A percentile compares a stretch with the other conserved stretches of the same genome.
These are phyloP conservation scores for Machimus rusticus DNA, from an alignment of 2,888 invertebrate species.

Conservation along the genomic window DNA sequence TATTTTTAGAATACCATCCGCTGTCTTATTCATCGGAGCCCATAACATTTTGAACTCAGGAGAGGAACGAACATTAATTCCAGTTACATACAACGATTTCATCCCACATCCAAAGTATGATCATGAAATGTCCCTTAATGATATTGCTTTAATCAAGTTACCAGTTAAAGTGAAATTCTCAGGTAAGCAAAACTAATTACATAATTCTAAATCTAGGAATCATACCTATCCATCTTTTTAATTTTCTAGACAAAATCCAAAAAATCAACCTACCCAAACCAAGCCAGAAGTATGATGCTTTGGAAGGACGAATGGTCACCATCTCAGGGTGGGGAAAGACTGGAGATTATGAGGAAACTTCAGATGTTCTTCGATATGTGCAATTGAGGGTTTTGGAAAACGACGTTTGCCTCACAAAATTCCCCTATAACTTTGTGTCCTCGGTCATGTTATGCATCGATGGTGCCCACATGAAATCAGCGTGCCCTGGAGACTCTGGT, in stretches of 20 bases:
- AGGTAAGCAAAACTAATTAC: conserved; percentile 51
- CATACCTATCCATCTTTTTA: background rate
- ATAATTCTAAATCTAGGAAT: too few relatives aligned
- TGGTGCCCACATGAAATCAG: background rate
- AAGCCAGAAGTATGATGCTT: background rate
- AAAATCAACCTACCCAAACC: conserved; percentile 58
- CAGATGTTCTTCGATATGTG: conserved; percentile 58
- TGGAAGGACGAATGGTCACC: conserved; percentile 53
- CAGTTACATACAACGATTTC: conserved; percentile 56
- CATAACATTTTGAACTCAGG: conserved; percentile 59
- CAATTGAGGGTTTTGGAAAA: conserved; percentile 52
- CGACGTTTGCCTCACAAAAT: conserved; percentile 53
- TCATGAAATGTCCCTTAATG: conserved; percentile 57
- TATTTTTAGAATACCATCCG: conserved; percentile 55
- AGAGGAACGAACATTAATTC: conserved; percentile 60
- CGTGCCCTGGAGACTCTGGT: background rate
- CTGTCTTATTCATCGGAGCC: conserved; percentile 59
- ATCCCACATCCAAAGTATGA: conserved; percentile 60
- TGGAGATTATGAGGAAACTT: conserved; percentile 48
- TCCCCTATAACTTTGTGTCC: conserved; percentile 52
- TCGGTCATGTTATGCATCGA: conserved; percentile 54
- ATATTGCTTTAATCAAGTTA: conserved; percentile 58
- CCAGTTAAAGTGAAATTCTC: conserved; percentile 58
- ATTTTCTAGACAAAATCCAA: conserved; percentile 59
- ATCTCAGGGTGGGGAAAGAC: conserved; percentile 57